Conservation (phyloP, 2,888 invertebrate genomes). For the Serrognathus titanus region DNA sequence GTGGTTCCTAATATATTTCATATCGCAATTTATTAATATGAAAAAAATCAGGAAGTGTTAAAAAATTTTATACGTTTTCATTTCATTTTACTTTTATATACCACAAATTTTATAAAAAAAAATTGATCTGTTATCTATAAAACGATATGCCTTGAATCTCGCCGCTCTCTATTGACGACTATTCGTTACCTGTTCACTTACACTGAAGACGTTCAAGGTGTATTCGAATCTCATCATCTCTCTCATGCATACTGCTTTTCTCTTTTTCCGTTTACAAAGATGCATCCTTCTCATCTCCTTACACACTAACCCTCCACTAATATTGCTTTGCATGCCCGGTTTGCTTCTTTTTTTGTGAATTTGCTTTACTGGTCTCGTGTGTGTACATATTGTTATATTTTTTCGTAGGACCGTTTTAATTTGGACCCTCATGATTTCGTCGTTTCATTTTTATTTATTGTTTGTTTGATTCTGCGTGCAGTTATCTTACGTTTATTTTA, state of each 20-base stretch:
- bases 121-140: conserved; percentile 9
- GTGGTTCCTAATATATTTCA: conserved; percentile 51
- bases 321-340: conserved; percentile 5
- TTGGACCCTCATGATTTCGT: conserved; percentile 28
- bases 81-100: conserved; percentile 29
- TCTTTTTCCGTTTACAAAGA: conserved; percentile 38
- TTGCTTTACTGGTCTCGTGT: conserved; percentile 44
- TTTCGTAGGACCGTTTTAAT: conserved; percentile 27
- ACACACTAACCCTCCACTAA: conserved; percentile 10
- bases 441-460: conserved; percentile 11
- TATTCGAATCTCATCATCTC: conserved; percentile 27
- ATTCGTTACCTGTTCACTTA: neutral
- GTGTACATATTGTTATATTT: conserved; percentile 25
- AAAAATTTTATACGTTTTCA: conserved; percentile 31
- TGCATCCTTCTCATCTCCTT: conserved; percentile 29
- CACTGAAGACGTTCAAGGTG: neutral
- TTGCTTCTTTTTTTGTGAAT: conserved; percentile 30
- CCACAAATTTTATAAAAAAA: conserved; percentile 30
- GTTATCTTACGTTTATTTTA: conserved; percentile 26
- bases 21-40: conserved; percentile 44
- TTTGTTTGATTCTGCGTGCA: conserved; percentile 24
- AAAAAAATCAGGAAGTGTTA: conserved; percentile 25
- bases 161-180: conserved; percentile 1
- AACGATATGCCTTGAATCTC: conserved; percentile 14
- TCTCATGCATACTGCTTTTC: conserved; percentile 35